Percentiles rank a stretch among this genome's conserved stretches.
Evolutionary conservation across 2,797 vertebrate genomes (phyloP).

Genomic region (Rhodeus uyekii): DNA sequence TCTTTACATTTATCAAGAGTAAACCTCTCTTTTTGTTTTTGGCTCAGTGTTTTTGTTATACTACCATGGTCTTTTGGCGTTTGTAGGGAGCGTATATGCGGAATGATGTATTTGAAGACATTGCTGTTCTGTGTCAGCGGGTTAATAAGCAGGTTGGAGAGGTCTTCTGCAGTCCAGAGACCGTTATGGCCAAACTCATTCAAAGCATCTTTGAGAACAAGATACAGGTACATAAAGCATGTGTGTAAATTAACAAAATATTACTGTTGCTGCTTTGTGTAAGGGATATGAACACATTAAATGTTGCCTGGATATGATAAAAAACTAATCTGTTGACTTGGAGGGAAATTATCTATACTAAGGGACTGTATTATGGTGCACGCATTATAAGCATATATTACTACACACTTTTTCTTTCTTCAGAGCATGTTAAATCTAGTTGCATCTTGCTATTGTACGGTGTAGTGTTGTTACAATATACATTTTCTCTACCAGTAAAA

Average conservation of each 20-base stretch:
- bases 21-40: not conserved
- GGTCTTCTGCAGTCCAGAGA: constrained; percentile 96
- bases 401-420: too few relatives aligned
- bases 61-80: constrained; percentile 24
- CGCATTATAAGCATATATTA: not conserved
- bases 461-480: not conserved
- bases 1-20: not conserved
- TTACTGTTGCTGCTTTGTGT: not conserved
- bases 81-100: constrained; percentile 88
- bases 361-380: not conserved
- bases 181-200: constrained; percentile 97
- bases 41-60: not conserved
- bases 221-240: constrained; percentile 84
- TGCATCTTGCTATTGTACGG: not conserved
- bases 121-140: constrained; percentile 89
- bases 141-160: constrained; percentile 98
- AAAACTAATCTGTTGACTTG: not conserved
- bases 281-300: too few relatives aligned
- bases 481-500: not conserved
- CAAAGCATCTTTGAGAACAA: constrained; percentile 98
- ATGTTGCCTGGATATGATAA: not conserved
- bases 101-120: constrained; percentile 95
- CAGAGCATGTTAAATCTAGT: not conserved
- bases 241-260: not conserved
- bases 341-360: not conserved